Base-by-base conservation (phyloP, 2,113 vertebrate genomes). In the Lophochroa leadbeateri region DNA sequence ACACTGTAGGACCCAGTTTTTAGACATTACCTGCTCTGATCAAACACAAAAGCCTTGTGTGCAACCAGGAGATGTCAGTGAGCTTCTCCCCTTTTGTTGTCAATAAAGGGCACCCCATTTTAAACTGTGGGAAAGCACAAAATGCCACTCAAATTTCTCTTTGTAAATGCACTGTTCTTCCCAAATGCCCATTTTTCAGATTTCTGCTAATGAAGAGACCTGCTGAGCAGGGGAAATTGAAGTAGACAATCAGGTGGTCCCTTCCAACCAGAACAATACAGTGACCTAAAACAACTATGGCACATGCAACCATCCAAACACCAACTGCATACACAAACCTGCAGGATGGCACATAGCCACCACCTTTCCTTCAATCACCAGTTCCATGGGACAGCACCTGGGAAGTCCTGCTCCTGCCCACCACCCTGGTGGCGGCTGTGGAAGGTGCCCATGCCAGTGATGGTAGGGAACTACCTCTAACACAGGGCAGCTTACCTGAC, bases 251-350 rank as follows among this genome's bases (percentile, higher is more conserved):
- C 25, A 20, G 15, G 17, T 80, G 6, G 13, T 64, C n/a, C 27
- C 37, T 75, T 11, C n/a, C 24, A 84, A 43, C 13, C 24, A 3
- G 5, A 63, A 44, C 0, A 23, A 4, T 24, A 80, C 28, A 20
- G 13, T 43, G 41, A 41, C 7, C 15, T 12, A 16, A n/a, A 9
- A 14, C 0, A 2, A 17, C 6, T 18, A 53, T 10, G 6, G 11
- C 33, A 47, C 17, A 11, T 1, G 2, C 20, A 88, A 23, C 43
- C 47, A 46, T 16, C 9, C 74, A 79, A 61, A 70, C 0, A 1
- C 11, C 55, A 61, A 5, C 41, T 28, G 11, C 11, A 11, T 13
- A 50, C 1, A 0, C 43, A 41, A 49, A 8, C 6, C 8, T 15
- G 7, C 13, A 18, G 53, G 37, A 1, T 29, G 52, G 53, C 23